These are phyloP conservation scores for Zingel zingel DNA, from an alignment of 2,113 vertebrate species.

Conservation along the genomic window DNA sequence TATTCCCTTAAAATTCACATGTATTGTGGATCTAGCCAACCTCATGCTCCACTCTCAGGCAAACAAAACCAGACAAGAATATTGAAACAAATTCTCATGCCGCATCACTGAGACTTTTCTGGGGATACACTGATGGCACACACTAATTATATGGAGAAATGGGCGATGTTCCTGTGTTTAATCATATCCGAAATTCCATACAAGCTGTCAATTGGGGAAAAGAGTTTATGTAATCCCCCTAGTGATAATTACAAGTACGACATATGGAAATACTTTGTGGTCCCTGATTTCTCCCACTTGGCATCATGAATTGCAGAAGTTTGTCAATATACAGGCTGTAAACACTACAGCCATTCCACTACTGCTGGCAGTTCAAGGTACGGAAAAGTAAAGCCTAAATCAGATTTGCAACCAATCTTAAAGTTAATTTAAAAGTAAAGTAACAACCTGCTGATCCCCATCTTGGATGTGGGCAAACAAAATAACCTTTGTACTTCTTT, in stretches of 20 bases:
- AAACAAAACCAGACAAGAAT: not conserved
- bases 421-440: not conserved
- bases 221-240: not conserved
- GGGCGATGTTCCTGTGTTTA: not conserved
- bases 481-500: not conserved
- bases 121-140: not conserved
- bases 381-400: not conserved
- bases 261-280: conserved; percentile 21
- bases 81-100: not conserved
- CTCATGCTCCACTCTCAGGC: not conserved
- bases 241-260: conserved; percentile 12
- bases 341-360: not conserved
- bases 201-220: conserved; percentile 9
- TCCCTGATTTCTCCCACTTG: conserved; percentile 23
- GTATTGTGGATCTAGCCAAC: not conserved
- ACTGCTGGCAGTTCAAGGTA: not conserved
- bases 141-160: conserved; percentile 12
- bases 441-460: not conserved
- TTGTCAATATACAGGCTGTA: conserved; percentile 10
- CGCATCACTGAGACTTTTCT: conserved; percentile 1
- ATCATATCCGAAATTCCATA: not conserved
- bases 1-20: conserved; percentile 6
- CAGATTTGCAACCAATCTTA: not conserved
- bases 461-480: not conserved
- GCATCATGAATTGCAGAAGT: not conserved